Evolutionary conservation across 2,113 vertebrate genomes (phyloP), one percentile per base, ranked within the genome.

Genomic region (Gnathonemus echidnorhynchus): DNA sequence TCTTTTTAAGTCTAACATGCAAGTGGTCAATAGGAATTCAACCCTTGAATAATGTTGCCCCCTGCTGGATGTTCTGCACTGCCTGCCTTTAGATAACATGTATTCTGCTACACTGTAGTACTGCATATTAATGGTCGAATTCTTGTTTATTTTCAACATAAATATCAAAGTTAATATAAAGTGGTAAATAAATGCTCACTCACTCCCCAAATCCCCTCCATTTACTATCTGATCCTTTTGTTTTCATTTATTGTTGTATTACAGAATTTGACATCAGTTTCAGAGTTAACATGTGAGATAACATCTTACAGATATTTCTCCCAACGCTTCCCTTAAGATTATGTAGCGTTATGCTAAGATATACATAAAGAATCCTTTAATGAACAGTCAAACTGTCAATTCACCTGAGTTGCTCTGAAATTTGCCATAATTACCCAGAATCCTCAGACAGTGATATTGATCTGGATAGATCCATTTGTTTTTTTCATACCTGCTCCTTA

Each of bases 1-100:
- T 93, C 91, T 93, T 92, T 93, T 92, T 92, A 93, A 89, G 62
- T 49, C 90, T 88, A 87, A 89, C 80, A 89, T 88, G 87, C 15
- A 91, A 74, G 52, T 31, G n/a, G 45, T n/a, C 74, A 52, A 13
- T 49, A 52, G 31, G 19, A 4, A 8, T 3, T 19, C 21, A n/a
- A 58, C 21, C 39, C 39, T 52, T 21, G 86, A 46, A 74, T 90
- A 92, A 90, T 87, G 91, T 91, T 89, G 35, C 88, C 92, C 66
- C 90, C 91, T 91, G 62, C 88, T 93, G 92, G 90, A 90, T 39
- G 39, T 53, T 84, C 35, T 42, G 21, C 4, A 35, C 35, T 3
- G 39, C 5, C 17, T 10, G 66, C n/a, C 48, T 4, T 35, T 31
- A 50, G 46, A 24, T 6, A 42, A 24, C 13, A 53, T 89, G 19